phyloP scores from a whole-genome alignment of 2,113 vertebrate species.

The Atlantisia rogersi region DNA sequence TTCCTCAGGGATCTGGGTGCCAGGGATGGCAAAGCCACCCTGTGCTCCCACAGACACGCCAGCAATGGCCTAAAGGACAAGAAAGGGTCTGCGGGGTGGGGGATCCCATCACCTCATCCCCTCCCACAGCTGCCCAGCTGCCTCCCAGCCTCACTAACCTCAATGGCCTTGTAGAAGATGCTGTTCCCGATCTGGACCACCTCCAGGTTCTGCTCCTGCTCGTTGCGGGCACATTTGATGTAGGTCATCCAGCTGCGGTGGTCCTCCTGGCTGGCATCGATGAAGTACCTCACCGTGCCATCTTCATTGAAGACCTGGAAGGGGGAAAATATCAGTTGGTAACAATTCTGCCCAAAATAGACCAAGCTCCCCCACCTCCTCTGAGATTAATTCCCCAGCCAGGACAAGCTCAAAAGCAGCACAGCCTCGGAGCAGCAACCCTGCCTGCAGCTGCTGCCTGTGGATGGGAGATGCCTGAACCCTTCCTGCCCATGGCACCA shows the following conservation, averaged over 20 bases:
- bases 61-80: background rate
- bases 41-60: background rate
- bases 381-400: background rate
- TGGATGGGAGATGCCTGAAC: fast-evolving
- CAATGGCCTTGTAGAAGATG: conserved; percentile 97
- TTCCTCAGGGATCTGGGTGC: background rate
- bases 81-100: background rate
- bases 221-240: conserved; percentile 95
- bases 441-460: background rate
- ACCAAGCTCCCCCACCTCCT: background rate
- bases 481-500: background rate
- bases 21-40: background rate
- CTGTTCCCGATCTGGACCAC: conserved; percentile 96
- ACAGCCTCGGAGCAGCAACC: background rate
- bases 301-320: conserved; percentile 94
- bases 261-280: conserved; percentile 97
- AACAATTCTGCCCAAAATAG: fast-evolving
- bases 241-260: conserved; percentile 99
- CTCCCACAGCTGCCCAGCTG: fast-evolving
- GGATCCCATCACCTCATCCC: background rate
- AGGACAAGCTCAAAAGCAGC: background rate
- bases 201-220: conserved; percentile 98
- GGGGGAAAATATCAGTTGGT: background rate
- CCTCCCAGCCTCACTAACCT: conserved; percentile 72
- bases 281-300: conserved; percentile 91